A percentile compares a stretch with the other conserved stretches of the same genome.
Evolutionary conservation across 2,113 vertebrate species (phyloP).

Genomic region (Rhinogobius similis): DNA sequence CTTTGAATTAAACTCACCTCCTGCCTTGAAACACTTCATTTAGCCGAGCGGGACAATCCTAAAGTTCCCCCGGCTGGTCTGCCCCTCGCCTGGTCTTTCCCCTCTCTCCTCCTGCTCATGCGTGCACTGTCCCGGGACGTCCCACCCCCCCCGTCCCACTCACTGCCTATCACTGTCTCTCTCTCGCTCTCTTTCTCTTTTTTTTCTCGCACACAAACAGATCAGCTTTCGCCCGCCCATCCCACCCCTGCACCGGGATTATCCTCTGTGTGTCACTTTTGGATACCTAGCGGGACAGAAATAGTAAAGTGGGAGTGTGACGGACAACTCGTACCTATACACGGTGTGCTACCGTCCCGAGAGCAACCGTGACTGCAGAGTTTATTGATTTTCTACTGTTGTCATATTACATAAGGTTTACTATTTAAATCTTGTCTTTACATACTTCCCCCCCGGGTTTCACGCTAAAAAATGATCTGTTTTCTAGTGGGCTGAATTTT

Average conservation of each 20-base stretch:
- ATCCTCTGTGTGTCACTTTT: constrained; percentile 39
- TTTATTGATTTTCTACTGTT: background rate
- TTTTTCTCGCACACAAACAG: constrained; percentile 57
- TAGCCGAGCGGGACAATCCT: constrained; percentile 20
- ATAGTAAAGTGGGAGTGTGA: constrained; percentile 64
- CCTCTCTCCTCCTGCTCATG: constrained; percentile 3
- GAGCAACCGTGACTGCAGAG: background rate
- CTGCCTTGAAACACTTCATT: constrained; percentile 69
- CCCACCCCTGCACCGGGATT: constrained; percentile 52
- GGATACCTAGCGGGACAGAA: constrained; percentile 64
- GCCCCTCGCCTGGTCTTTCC: constrained; percentile 2
- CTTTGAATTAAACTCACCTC: constrained; percentile 58
- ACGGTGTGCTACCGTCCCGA: background rate
- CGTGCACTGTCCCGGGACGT: constrained; percentile 14
- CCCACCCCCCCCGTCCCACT: constrained; percentile 6
- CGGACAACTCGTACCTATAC: constrained; percentile 26
- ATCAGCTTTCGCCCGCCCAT: constrained; percentile 74
- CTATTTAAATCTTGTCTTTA: background rate
- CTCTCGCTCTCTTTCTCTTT: constrained; percentile 16
- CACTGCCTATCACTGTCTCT: constrained; percentile 46
- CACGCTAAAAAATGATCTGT: too few species aligned
- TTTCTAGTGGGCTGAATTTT: too few species aligned
- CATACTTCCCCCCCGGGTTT: too few species aligned
- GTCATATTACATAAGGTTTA: background rate
- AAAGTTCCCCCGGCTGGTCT: background rate